Percentiles rank a stretch among this genome's conserved stretches.
These are phyloP conservation scores for Pocillopora grandis DNA, from an alignment of 92 coral and sea anemone genomes.

Conservation along the genomic window DNA sequence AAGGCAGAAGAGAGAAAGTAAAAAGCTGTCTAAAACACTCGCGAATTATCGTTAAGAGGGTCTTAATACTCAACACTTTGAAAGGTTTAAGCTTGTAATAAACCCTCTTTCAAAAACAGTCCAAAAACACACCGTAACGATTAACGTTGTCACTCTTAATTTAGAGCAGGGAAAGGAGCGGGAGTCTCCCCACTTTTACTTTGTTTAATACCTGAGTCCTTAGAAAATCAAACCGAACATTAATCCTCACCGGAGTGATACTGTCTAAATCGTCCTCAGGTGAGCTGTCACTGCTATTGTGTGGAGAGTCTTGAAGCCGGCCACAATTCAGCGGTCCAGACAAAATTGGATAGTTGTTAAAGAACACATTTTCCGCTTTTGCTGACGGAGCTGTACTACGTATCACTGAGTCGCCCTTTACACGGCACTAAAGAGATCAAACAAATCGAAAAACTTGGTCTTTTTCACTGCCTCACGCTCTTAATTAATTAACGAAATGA, in stretches of 20 bases:
- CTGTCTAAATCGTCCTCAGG: constrained; percentile 26
- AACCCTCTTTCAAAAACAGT: no score
- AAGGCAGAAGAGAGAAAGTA: no score
- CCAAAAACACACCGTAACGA: no score
- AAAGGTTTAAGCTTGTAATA: no score
- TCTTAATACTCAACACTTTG: no score
- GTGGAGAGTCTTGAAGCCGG: constrained; percentile 25
- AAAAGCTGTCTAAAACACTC: no score
- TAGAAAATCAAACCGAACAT: neutral
- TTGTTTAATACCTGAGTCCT: no score
- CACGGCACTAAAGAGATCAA: neutral
- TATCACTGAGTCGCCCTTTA: constrained; percentile 3
- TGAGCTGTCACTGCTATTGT: constrained; percentile 33
- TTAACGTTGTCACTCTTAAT: no score
- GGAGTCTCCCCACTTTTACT: no score
- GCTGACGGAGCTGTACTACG: constrained; percentile 7
- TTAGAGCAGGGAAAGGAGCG: no score
- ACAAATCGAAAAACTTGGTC: neutral
- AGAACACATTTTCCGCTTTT: neutral
- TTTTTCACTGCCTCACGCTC: neutral
- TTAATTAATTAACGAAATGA: no score
- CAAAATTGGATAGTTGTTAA: neutral
- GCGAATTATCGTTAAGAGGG: no score
- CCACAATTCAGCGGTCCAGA: neutral
- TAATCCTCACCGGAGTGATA: constrained; percentile 36